Conservation (phyloP, 1,140 invertebrate genomes). For the Drosophila leontia region DNA sequence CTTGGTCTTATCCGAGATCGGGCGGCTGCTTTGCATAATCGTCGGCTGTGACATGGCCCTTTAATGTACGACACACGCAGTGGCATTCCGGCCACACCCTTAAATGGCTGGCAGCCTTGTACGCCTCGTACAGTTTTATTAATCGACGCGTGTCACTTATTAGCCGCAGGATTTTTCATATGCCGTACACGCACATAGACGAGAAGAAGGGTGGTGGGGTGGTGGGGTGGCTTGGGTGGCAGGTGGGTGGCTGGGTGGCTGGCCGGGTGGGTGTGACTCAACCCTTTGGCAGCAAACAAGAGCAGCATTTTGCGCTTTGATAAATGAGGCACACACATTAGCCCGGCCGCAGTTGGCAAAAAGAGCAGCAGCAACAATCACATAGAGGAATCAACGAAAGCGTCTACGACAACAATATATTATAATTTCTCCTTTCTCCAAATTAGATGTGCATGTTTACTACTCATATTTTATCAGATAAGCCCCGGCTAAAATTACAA, state of each 20-base stretch:
- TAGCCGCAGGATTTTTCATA: slow-evolving; percentile 79
- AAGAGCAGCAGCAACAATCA: slow-evolving; percentile 41
- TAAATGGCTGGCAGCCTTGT: slow-evolving; percentile 41
- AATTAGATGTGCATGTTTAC: slow-evolving; percentile 79
- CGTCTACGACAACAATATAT: slow-evolving; percentile 57
- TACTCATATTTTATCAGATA: slow-evolving; percentile 75
- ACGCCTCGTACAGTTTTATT: slow-evolving; percentile 61
- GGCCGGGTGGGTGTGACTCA: slow-evolving; percentile 45
- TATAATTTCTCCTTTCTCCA: slow-evolving; percentile 58
- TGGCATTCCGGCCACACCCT: slow-evolving; percentile 21
- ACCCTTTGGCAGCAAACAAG: slow-evolving; percentile 67
- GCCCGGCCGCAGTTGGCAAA: slow-evolving; percentile 42
- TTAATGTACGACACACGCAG: slow-evolving; percentile 64
- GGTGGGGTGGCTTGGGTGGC: not conserved
- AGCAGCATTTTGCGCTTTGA: slow-evolving; percentile 70
- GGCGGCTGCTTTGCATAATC: slow-evolving; percentile 69
- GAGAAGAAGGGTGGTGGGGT: not conserved
- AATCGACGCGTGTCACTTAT: slow-evolving; percentile 80
- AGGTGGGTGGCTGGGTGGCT: slow-evolving; percentile 2
- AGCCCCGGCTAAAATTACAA: slow-evolving; percentile 24
- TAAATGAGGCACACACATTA: slow-evolving; percentile 72
- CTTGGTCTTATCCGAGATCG: slow-evolving; percentile 58
- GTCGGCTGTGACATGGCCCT: slow-evolving; percentile 74
- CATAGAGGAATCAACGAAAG: slow-evolving; percentile 52
- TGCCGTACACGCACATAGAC: slow-evolving; percentile 56